phyloP scores from a whole-genome alignment of 2,113 vertebrate genomes.

The Albula goreensis region DNA sequence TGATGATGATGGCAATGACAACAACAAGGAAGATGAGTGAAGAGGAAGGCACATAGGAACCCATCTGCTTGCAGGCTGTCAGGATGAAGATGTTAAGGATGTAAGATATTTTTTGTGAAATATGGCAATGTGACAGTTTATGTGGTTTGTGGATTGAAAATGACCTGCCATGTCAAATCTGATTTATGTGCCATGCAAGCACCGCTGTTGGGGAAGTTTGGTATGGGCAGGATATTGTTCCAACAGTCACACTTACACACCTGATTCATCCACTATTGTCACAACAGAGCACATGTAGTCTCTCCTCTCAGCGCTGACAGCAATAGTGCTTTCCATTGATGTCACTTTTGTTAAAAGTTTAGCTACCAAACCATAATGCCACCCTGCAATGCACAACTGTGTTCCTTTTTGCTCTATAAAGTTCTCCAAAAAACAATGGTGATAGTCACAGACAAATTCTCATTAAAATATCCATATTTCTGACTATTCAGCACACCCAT shows the following conservation, averaged over 20 bases:
- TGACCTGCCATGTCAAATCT: no score
- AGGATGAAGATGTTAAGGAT: slow-evolving; percentile 27
- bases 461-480: no score
- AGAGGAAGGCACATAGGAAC: slow-evolving; percentile 28
- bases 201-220: background rate
- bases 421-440: no score
- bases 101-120: slow-evolving; percentile 35
- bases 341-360: no score
- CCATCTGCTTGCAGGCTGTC: slow-evolving; percentile 30
- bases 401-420: no score
- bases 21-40: slow-evolving; percentile 37
- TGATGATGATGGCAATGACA: slow-evolving; percentile 40
- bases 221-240: background rate
- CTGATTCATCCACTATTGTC: background rate
- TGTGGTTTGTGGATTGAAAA: background rate
- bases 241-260: background rate
- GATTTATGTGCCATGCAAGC: no score
- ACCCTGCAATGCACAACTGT: no score
- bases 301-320: background rate
- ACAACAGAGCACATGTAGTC: background rate
- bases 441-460: no score
- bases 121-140: background rate
- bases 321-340: background rate
- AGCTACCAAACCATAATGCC: no score
- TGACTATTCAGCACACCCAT: no score